Base-by-base conservation (phyloP, 2,797 vertebrate genomes). In the Crocidura indochinensis region DNA sequence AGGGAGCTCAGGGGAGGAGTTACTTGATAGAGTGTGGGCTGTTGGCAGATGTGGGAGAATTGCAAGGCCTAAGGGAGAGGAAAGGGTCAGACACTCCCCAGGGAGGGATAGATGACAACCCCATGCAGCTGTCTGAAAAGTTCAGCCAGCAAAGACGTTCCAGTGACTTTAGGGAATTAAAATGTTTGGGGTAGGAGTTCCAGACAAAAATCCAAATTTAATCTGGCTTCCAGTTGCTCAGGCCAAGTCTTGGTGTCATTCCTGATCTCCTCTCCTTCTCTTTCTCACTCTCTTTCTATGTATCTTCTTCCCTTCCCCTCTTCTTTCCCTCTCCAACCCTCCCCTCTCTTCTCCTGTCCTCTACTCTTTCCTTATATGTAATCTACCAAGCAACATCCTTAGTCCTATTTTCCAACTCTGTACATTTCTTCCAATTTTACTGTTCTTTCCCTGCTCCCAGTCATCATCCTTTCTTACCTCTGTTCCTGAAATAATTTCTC, bases 161-260 rank as follows among this genome's bases (percentile, higher is more conserved):
- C 93, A 76, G 89, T 75, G 91, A 87, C 82, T 95, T 95, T 77
- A 92, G 78, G 69, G 73, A 95, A 96, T 96, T 94, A 96, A 96
- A 72, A 88, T 94, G 82, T 89, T 94, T 91, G 91, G 93, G 80
- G 84, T 84, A 83, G 68, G 44, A 80, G 69, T 92, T 92, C 73
- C 95, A 96, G 92, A 95, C 82, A 86, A 85, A 91, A 92, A 47
- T 83, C 68, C 90, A 89, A 80, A 91, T 94, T 94, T 85, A 80
- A 87, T 87, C 93, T 94, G 47, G 24, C 31, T 93, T 93, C 87
- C 92, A 95, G 79, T 91, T 91, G 76, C 69, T 95, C n/a, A 65
- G 24, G 79, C 26, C 29, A 38, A 82, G 3, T 8, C 68, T 89
- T 65, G 51, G n/a, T 38, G 22, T 84, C 62, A 71, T 78, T 76